Evolutionary conservation across 2,797 vertebrate species (phyloP), one percentile per base, ranked within the genome.

Genomic region (Clarias laeviceps): DNA sequence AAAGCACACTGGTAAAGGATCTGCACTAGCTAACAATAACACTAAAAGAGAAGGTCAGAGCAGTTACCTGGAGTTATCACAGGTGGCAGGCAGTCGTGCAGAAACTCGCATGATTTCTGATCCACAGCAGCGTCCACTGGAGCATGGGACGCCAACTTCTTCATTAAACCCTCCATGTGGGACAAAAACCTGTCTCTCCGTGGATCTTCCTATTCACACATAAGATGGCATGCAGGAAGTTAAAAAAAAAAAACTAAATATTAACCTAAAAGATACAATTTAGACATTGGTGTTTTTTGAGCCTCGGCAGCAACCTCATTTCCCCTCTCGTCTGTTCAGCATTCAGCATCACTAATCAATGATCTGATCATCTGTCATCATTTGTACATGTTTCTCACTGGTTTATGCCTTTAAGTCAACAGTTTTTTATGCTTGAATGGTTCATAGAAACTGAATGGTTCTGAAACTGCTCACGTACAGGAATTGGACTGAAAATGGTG

Each of bases 41-140:
- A 62, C 6, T 12, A 62, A 14, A 45, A 0, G 6, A 8, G 22
- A 45, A 64, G 59, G 22, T n/a, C 59, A n/a, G 15, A 18, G 77
- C 34, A 11, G 54, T 40, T 90, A 96, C 94, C 96, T 68, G 94
- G 90, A 0, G 95, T 96, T 40, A 98, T 93, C 84, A 94, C 86
- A 0, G 98, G 98, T 7, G 98, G 98, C 4, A 99, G 94, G 84
- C 97, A 98, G 91, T 99, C 98, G 2, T 99, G 97, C 79, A 99
- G 92, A 90, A 97, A 98, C 0, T 91, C 94, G 93, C 95, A 96
- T 82, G 96, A 97, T 92, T 97, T 97, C 92, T 99, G 97, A 92
- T 99, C 98, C 62, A 99, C 97, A 0, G 97, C 97, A 27, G 97
- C 98, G 69, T 99, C 98, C 0, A 99, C 93, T 0, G 98, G 97